Percentiles rank a stretch among this genome's conserved stretches.
phyloP scores from a whole-genome alignment of 2,888 invertebrate species.

The Cartodere bifasciata region DNA sequence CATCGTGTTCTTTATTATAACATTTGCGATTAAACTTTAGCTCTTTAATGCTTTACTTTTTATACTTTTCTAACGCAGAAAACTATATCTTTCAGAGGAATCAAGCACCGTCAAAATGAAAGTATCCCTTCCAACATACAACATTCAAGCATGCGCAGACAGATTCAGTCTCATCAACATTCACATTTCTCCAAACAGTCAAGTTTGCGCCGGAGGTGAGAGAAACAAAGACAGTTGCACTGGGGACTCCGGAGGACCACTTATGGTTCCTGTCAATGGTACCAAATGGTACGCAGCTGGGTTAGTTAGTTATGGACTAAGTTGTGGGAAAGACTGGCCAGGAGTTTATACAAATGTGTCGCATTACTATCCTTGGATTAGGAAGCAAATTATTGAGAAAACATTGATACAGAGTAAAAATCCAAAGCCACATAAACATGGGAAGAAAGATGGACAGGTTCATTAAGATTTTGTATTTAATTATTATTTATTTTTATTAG shows the following conservation, averaged over 20 bases:
- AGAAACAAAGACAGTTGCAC: constrained; percentile 56
- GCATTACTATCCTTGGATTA: constrained; percentile 50
- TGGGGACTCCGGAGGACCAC: constrained; percentile 72
- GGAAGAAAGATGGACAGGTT: neutral
- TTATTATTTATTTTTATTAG: too few relatives aligned
- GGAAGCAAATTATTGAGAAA: constrained; percentile 9
- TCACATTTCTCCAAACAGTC: constrained; percentile 39
- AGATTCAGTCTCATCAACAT: constrained; percentile 40
- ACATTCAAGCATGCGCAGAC: constrained; percentile 39
- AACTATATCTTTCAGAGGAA: constrained; percentile 22
- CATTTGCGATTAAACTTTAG: too few relatives aligned
- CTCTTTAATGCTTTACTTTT: too few relatives aligned
- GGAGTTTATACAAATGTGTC: constrained; percentile 56
- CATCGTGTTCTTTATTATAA: too few relatives aligned
- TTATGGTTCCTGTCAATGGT: constrained; percentile 41
- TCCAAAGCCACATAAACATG: too few relatives aligned
- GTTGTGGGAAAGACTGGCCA: constrained; percentile 54
- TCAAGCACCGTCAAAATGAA: constrained; percentile 44
- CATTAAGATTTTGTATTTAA: neutral
- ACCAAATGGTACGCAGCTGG: constrained; percentile 38
- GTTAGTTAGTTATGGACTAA: constrained; percentile 56
- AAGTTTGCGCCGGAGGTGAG: constrained; percentile 63
- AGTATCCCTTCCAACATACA: constrained; percentile 44
- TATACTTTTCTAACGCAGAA: too few relatives aligned
- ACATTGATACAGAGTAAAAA: constrained; percentile 1